Base-by-base conservation (phyloP, 2,888 invertebrate genomes). In the Cenopis cana region DNA sequence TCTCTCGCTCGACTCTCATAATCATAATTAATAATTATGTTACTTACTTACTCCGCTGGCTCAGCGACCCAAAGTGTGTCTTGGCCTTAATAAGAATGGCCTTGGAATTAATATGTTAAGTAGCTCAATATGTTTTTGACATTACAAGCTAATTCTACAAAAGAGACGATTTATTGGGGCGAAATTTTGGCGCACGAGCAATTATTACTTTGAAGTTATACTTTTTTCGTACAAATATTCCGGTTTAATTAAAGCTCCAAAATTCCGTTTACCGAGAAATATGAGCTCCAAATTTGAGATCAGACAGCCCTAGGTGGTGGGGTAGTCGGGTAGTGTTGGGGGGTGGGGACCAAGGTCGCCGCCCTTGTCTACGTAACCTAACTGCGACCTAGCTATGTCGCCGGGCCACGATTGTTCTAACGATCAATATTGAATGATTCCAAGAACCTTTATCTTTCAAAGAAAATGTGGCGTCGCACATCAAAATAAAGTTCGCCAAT, bases 351-450 rank as follows among this genome's bases (percentile, higher is more conserved):
- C 93, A 93, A 93, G 92, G 93, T 92, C 92, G 82, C 88, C 91
- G 89, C 86, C 89, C 90, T 88, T 86, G 88, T 83, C 87, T 87
- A 88, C 84, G 85, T 89, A 89, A 87, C 89, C 86, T 85, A 86
- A 86, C 84, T 80, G 79, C 89, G 89, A 89, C 88, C 87, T 85
- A 84, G 87, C 88, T 85, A 81, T 79, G 88, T 88, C 89, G 88
- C 86, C 85, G 84, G 84, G 84, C 79, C 84, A 81, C 54, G 60
- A 71, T 81, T 80, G 83, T 83, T 83, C 80, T 83, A 82, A 85
- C 85, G 84, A 87, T 90, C 86, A 86, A 87, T 87, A 87, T 86
- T 82, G 83, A 87, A 84, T 83, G 77, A 80, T 81, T 74, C 72
- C 67, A 75, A 74, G 72, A 68, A 69, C 52, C 54, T 11, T 54